Conservation (phyloP, 2,888 invertebrate species). For the Chrysolina haemoptera region DNA sequence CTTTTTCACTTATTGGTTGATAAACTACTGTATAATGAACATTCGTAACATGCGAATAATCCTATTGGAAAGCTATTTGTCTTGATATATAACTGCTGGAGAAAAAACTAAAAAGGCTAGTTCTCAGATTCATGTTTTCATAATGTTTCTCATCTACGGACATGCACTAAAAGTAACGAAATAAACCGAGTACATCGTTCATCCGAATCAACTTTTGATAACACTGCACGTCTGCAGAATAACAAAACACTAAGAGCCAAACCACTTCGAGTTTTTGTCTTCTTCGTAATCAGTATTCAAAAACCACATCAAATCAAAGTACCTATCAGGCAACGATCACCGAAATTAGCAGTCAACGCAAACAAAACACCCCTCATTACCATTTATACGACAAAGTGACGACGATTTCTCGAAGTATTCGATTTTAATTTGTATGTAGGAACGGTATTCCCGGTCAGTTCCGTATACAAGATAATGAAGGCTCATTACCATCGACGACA, state of each 20-base stretch:
- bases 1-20: too few species aligned
- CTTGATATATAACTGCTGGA: too few species aligned
- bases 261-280: not conserved
- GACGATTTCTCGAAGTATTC: slow-evolving; percentile 45
- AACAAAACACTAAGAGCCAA: not conserved
- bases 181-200: too few species aligned
- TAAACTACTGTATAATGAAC: too few species aligned
- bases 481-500: slow-evolving; percentile 47
- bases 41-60: too few species aligned
- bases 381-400: slow-evolving; percentile 39
- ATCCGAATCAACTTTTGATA: too few species aligned
- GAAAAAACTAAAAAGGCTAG: too few species aligned
- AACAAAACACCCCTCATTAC: slow-evolving; percentile 34
- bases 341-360: slow-evolving; percentile 37
- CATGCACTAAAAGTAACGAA: too few species aligned
- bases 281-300: not conserved
- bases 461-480: slow-evolving; percentile 48
- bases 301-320: slow-evolving; percentile 15
- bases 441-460: slow-evolving; percentile 44
- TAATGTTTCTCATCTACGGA: too few species aligned
- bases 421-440: slow-evolving; percentile 48
- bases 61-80: too few species aligned
- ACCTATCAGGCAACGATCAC: slow-evolving; percentile 10
- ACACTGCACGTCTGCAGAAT: not conserved
- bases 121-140: too few species aligned